These are phyloP conservation scores for Ormyrus thymus DNA, from an alignment of 2,888 invertebrate species.

Conservation along the genomic window DNA sequence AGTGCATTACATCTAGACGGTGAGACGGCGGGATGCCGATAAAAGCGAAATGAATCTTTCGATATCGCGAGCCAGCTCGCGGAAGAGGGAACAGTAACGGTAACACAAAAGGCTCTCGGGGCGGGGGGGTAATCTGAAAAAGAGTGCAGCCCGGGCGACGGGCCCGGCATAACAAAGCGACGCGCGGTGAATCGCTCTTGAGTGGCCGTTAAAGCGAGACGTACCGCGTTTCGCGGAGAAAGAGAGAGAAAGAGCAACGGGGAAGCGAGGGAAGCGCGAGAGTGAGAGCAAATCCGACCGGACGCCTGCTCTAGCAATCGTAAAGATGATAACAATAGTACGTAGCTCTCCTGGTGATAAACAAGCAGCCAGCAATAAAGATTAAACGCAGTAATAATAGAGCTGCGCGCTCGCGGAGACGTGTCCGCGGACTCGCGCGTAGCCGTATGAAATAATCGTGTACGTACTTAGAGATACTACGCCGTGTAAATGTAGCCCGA, in stretches of 20 bases:
- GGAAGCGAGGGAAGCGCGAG: background rate
- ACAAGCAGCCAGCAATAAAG: constrained; percentile 36
- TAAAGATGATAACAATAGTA: constrained; percentile 48
- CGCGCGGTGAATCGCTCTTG: background rate
- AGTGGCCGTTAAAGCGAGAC: constrained; percentile 6
- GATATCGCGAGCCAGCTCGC: too few relatives aligned
- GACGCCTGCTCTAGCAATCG: constrained; percentile 22
- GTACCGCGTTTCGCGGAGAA: background rate
- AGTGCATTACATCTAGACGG: too few relatives aligned
- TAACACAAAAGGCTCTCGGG: too few relatives aligned
- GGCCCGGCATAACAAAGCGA: too few relatives aligned
- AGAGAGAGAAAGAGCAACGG: background rate
- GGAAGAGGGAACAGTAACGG: too few relatives aligned
- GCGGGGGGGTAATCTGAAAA: too few relatives aligned
- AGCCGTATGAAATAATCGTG: background rate
- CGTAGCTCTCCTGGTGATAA: constrained; percentile 38
- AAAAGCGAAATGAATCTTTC: too few relatives aligned
- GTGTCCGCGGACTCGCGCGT: background rate
- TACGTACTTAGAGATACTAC: background rate
- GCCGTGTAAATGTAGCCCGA: too few relatives aligned
- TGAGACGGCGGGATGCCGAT: too few relatives aligned
- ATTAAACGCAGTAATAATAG: constrained; percentile 37
- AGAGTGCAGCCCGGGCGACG: too few relatives aligned
- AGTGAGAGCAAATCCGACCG: constrained; percentile 28
- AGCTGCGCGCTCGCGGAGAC: background rate